phyloP scores from a whole-genome alignment of 2,797 vertebrate species.

The Calcarius lapponicus region DNA sequence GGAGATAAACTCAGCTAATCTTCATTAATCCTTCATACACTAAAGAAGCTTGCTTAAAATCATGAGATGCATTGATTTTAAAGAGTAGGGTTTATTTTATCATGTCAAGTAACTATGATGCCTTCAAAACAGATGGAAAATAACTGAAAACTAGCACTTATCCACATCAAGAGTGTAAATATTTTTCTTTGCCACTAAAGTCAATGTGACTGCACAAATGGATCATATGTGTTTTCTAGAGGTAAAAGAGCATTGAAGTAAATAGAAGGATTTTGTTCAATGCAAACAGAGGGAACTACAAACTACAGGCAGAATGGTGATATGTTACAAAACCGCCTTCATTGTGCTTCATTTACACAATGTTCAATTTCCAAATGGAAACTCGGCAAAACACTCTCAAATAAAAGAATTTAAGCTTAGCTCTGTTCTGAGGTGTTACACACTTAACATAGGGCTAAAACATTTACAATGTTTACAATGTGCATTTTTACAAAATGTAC shows the following conservation, averaged over 20 bases:
- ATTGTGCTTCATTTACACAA: not conserved
- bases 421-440: not conserved
- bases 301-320: not conserved
- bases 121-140: not conserved
- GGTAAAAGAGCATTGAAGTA: not conserved
- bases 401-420: not conserved
- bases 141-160: not conserved
- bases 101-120: not conserved
- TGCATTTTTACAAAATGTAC: not conserved
- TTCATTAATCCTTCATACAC: not conserved
- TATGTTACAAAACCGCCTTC: not conserved
- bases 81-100: not conserved
- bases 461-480: not conserved
- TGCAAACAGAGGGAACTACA: not conserved
- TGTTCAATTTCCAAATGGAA: not conserved
- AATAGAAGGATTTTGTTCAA: not conserved
- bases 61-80: not conserved
- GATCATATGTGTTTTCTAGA: not conserved
- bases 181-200: not conserved
- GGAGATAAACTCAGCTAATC: not conserved
- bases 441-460: not conserved
- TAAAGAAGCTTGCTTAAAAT: not conserved
- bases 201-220: not conserved
- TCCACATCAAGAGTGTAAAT: not conserved
- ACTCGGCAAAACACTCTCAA: not conserved